Evolutionary conservation across 37 sponge, comb jelly and placozoan genomes (phyloP).

Genomic region (Theonella swinhoei): DNA sequence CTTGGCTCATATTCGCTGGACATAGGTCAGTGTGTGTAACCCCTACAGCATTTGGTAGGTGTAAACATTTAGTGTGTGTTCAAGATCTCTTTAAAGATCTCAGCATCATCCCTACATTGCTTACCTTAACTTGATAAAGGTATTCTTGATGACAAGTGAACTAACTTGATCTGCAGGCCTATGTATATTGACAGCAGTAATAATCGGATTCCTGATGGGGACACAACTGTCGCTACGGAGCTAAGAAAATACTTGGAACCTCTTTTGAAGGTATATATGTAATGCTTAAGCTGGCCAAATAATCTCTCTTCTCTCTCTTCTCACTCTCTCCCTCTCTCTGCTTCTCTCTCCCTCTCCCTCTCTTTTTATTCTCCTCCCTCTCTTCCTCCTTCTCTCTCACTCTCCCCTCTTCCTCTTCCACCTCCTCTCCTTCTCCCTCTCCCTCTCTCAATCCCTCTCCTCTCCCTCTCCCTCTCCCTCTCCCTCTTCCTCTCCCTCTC

Average conservation of each 20-base stretch:
- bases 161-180: conserved; percentile 31
- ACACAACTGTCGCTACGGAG: conserved; percentile 29
- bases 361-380: too few species aligned
- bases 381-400: too few species aligned
- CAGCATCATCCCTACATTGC: background rate
- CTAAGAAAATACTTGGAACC: conserved; percentile 61
- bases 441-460: background rate
- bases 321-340: too few species aligned
- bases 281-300: background rate
- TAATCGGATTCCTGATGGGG: background rate
- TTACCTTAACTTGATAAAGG: background rate
- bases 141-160: background rate
- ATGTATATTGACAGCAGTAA: conserved; percentile 73
- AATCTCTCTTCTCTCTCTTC: background rate
- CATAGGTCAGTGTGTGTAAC: conserved; percentile 71
- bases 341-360: too few species aligned
- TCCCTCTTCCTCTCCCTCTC: too few species aligned
- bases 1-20: conserved; percentile 83
- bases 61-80: background rate
- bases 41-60: background rate
- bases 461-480: too few species aligned
- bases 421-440: background rate
- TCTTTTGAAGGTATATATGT: conserved; percentile 46
- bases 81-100: background rate
- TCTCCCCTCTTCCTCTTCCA: too few species aligned